Evolutionary conservation across 2,113 vertebrate species (phyloP).

Genomic region (Grantiella picta): DNA sequence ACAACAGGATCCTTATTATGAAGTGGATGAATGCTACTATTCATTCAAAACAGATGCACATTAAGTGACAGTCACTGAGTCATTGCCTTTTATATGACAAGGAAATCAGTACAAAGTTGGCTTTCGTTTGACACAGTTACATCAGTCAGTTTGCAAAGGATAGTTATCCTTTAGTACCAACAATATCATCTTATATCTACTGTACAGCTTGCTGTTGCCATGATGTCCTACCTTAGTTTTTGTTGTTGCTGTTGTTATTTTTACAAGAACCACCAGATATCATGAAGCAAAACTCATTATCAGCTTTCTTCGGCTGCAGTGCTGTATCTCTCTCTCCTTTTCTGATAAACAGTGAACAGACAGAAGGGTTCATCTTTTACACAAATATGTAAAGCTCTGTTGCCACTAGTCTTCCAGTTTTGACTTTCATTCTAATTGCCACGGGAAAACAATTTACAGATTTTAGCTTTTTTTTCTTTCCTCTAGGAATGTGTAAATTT

Average conservation of each 20-base stretch:
- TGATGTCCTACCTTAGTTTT: neutral
- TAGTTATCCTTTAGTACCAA: neutral
- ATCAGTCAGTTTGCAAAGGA: constrained; percentile 44
- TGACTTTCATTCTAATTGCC: constrained; percentile 70
- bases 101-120: constrained; percentile 26
- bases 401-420: constrained; percentile 50
- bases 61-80: constrained; percentile 55
- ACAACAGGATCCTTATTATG: constrained; percentile 18
- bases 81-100: constrained; percentile 49
- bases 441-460: constrained; percentile 56
- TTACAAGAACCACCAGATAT: neutral
- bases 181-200: neutral
- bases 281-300: constrained; percentile 5
- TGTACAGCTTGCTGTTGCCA: neutral
- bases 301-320: neutral
- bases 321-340: neutral
- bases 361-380: constrained; percentile 32
- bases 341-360: constrained; percentile 21
- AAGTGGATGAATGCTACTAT: constrained; percentile 4
- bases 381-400: constrained; percentile 51
- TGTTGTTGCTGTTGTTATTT: neutral
- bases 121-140: constrained; percentile 35
- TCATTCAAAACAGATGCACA: constrained; percentile 35
- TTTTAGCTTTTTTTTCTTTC: constrained; percentile 9
- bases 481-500: constrained; percentile 55